Base-by-base conservation (phyloP, 1,140 invertebrate species). In the Drosophila parvula region DNA sequence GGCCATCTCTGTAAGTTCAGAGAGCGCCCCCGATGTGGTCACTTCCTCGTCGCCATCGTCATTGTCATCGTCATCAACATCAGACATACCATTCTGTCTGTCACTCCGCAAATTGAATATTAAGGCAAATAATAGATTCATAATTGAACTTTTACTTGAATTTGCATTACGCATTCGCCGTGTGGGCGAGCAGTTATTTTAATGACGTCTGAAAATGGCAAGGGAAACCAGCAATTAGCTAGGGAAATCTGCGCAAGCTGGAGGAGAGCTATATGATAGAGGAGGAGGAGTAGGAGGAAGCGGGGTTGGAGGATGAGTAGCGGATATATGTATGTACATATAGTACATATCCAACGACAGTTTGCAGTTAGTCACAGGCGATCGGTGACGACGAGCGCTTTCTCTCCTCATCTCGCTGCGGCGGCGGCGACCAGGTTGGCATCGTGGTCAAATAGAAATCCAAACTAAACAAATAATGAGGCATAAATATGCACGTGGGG, bases 401-500 rank as follows among this genome's bases (percentile, higher is more conserved):
- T 86, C 83, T 83, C 84, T 84, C 81, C 73, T 86, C 64, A 56
- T 68, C 76, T 85, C 62, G 74, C 76, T 50, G 80, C 30, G 60
- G 53, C 58, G 59, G 69, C 32, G 63, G 65, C 32, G 32, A 12
- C 4, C 50, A 34, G 68, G 41, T 60, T 30, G 55, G 48, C 57
- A 74, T 64, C 71, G 56, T 59, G 70, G 60, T 67, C 75, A 86
- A 86, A 86, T 86, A 86, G 80, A 88, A 88, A 88, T 83, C 67
- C 80, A 88, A 89, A 80, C 84, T 80, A 62, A 80, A 74, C 84
- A 88, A 88, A 88, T 88, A 88, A 88, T 88, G 83, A 89, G 83
- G 60, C 83, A 84, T 88, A 84, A 89, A 88, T 89, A 88, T 88
- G 77, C 83, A 88, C 77, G 68, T 78, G 68, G 57, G 75, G 60